phyloP scores from a whole-genome alignment of 2,888 invertebrate species.

The Lasioglossum villosulum region DNA sequence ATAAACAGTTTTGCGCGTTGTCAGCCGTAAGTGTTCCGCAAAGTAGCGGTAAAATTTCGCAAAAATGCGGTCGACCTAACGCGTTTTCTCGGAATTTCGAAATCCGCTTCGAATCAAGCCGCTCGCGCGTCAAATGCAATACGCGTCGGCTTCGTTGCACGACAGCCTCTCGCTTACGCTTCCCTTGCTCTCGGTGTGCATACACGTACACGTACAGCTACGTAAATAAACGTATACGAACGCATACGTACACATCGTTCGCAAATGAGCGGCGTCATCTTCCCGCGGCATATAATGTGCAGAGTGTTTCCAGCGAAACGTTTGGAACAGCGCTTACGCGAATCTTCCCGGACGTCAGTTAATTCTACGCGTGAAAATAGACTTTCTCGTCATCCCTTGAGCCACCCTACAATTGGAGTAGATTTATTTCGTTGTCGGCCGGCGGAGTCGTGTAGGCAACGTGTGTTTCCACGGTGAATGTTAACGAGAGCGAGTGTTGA shows the following conservation, averaged over 20 bases:
- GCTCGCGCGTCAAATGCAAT: constrained; percentile 35
- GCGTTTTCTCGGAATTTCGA: constrained; percentile 15
- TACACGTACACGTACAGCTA: neutral
- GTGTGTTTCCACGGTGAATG: neutral
- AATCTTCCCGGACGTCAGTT: constrained; percentile 19
- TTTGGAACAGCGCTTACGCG: constrained; percentile 23
- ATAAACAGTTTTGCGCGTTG: neutral
- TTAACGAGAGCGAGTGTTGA: neutral
- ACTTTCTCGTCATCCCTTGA: neutral
- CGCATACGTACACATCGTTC: neutral
- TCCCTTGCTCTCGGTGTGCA: neutral
- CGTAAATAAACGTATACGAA: neutral
- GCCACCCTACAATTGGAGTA: neutral
- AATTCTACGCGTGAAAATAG: constrained; percentile 38
- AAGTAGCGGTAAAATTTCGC: neutral
- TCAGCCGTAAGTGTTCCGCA: neutral
- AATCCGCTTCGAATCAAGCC: constrained; percentile 12
- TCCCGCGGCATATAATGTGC: constrained; percentile 11
- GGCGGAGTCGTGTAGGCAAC: neutral
- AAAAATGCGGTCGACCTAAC: neutral
- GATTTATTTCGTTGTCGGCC: neutral
- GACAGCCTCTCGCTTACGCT: constrained; percentile 22
- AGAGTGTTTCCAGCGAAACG: constrained; percentile 8
- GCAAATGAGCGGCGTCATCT: constrained; percentile 27
- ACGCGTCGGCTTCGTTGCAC: constrained; percentile 17